A percentile compares a stretch with the other conserved stretches of the same genome.
These are phyloP conservation scores for Drosophila koepferae DNA, from an alignment of 2,888 invertebrate species.

Conservation along the genomic window DNA sequence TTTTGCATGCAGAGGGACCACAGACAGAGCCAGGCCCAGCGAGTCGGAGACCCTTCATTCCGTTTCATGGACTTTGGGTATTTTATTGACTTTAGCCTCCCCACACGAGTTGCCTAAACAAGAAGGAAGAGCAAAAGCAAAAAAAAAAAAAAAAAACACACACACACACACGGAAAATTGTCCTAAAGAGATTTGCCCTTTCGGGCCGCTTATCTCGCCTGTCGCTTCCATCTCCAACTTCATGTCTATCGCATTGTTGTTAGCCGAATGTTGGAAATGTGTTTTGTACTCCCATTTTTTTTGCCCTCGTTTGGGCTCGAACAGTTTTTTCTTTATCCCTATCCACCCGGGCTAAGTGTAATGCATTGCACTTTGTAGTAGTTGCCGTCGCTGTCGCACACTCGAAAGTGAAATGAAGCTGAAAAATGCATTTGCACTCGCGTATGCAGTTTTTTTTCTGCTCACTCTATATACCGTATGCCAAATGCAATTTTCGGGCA, in stretches of 20 bases:
- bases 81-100: constrained; percentile 67
- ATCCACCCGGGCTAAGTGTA: constrained; percentile 42
- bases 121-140: background rate
- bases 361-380: constrained; percentile 61
- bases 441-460: constrained; percentile 28
- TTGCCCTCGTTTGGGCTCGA: background rate
- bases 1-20: constrained; percentile 36
- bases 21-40: background rate
- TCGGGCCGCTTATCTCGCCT: constrained; percentile 47
- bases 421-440: constrained; percentile 80
- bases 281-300: constrained; percentile 23
- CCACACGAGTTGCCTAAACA: constrained; percentile 20
- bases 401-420: constrained; percentile 84
- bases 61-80: constrained; percentile 42
- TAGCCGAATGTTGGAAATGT: constrained; percentile 76
- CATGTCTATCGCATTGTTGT: constrained; percentile 67
- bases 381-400: constrained; percentile 60
- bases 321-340: constrained; percentile 2
- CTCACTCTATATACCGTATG: constrained; percentile 16
- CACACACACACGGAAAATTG: constrained; percentile 21
- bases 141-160: background rate
- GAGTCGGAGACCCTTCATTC: constrained; percentile 19
- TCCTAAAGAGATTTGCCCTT: constrained; percentile 36
- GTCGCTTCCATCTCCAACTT: constrained; percentile 33
- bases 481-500: constrained; percentile 65